Conservation (phyloP, 2,888 invertebrate species). For the Caenorhabditis wallacei region DNA sequence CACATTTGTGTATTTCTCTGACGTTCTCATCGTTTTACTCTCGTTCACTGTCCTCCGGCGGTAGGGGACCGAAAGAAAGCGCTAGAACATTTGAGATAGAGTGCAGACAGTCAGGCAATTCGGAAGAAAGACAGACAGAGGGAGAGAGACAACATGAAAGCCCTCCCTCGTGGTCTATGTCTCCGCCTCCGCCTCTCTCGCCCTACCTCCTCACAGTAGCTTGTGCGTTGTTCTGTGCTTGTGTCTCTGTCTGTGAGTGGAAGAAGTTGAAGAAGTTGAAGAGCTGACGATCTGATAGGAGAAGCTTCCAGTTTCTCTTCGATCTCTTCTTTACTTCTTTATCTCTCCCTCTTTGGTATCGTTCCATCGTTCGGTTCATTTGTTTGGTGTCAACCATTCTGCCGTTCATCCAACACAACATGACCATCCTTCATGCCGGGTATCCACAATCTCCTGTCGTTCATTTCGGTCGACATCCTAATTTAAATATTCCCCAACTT, state of each 20-base stretch:
- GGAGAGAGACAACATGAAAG: conserved; percentile 28
- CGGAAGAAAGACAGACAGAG: conserved; percentile 14
- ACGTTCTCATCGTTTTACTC: conserved; percentile 12
- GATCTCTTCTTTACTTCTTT: conserved; percentile 36
- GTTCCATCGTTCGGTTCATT: conserved; percentile 34
- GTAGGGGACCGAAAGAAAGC: conserved; percentile 47
- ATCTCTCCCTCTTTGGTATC: conserved; percentile 21
- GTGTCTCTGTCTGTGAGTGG: conserved; percentile 53
- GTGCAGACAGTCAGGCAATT: conserved; percentile 35
- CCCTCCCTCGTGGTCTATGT: conserved; percentile 43
- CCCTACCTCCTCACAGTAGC: conserved; percentile 60
- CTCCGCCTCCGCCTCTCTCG: conserved; percentile 59
- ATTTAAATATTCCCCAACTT: conserved; percentile 24
- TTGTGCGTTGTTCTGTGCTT: conserved; percentile 62
- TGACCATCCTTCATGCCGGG: conserved; percentile 62
- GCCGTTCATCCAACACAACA: conserved; percentile 61
- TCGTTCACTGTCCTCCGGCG: conserved; percentile 23
- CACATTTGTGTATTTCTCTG: conserved; percentile 21
- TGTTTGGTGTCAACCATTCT: conserved; percentile 56
- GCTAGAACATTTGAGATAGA: conserved; percentile 59
- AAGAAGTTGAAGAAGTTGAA: conserved; percentile 53
- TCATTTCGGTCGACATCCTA: conserved; percentile 50
- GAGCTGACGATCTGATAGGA: conserved; percentile 51
- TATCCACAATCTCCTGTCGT: conserved; percentile 56
- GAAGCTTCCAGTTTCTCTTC: conserved; percentile 25